Evolutionary conservation across 2,797 vertebrate genomes (phyloP), one percentile per base, ranked within the genome.

Genomic region (Acridotheres tristis): DNA sequence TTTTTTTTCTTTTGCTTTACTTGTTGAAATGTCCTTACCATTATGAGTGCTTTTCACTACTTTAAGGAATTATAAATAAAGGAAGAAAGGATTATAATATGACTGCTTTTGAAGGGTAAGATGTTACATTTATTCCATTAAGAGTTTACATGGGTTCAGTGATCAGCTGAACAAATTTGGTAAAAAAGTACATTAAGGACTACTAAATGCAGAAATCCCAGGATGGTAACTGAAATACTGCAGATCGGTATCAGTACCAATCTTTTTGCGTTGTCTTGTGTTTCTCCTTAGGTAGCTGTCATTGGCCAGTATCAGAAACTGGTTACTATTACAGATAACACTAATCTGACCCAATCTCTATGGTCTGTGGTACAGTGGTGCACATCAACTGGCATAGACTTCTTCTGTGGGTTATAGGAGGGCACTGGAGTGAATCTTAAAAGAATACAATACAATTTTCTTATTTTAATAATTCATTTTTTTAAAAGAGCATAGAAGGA

Each of bases 381-480:
- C 1, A 0, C 16, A n/a, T 67, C 30, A 62, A 2, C 18, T n/a
- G 21, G 26, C 42, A 29, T 2, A 71, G 66, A n/a, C 22, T 55
- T 58, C 15, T 22, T 43, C 51, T 79, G 23, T 36, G 32, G 10
- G 17, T 75, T 45, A 51, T 4, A 54, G 13, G 7, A 58, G 18
- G 14, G 30, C 88, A 53, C 17, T 22, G n/a, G 53, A 88, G 32
- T 53, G 16, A n/a, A 72, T 48, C 42, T 76, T 68, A 36, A 62
- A 73, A 81, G 4, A 58, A 54, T 34, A 29, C 14, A 65, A 20
- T 13, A 47, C 0, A 1, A 1, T 65, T 57, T 89, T 68, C 29
- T 83, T 40, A 29, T 17, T 76, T 20, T 51, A 38, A n/a, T n/a
- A 61, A 13, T 51, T 75, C 1, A 4, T 55, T 13, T 14, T 45